A percentile compares a stretch with the other conserved stretches of the same genome.
Evolutionary conservation across 2,797 vertebrate species (phyloP).

Genomic region (Pempheris klunzingeri): DNA sequence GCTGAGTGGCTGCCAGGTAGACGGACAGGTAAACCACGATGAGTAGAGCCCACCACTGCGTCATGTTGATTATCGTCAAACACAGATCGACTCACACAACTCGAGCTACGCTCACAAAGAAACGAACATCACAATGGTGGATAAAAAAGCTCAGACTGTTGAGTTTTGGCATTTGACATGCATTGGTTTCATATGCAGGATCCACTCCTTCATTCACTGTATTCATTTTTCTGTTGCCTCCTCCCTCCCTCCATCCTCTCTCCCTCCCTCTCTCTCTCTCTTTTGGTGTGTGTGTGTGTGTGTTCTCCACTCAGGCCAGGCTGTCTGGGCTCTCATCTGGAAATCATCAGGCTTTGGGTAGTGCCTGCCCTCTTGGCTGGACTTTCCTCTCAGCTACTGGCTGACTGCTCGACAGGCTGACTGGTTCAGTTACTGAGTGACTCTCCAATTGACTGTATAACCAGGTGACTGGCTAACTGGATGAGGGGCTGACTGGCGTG

Average conservation of each 20-base stretch:
- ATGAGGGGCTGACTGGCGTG: slow-evolving; percentile 3
- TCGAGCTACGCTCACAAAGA: slow-evolving; percentile 3
- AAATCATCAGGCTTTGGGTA: slow-evolving; percentile 76
- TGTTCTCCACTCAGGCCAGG: slow-evolving; percentile 47
- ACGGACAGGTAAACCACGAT: slow-evolving; percentile 66
- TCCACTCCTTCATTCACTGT: slow-evolving; percentile 33
- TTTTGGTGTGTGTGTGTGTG: slow-evolving; percentile 45
- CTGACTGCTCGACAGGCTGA: slow-evolving; percentile 41
- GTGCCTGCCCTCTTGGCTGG: slow-evolving; percentile 60
- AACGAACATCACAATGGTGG: slow-evolving; percentile 16
- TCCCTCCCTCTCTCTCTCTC: slow-evolving; percentile 4
- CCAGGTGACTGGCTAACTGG: slow-evolving; percentile 4
- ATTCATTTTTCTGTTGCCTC: slow-evolving; percentile 30
- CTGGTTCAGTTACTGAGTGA: slow-evolving; percentile 39
- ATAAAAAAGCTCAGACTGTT: slow-evolving; percentile 17
- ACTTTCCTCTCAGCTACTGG: slow-evolving; percentile 52
- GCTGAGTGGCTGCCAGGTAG: slow-evolving; percentile 67
- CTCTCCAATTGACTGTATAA: slow-evolving; percentile 21
- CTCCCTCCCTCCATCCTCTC: slow-evolving; percentile 28
- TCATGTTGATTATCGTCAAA: slow-evolving; percentile 55
- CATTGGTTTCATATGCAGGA: slow-evolving; percentile 13
- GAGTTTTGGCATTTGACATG: slow-evolving; percentile 9
- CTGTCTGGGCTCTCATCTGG: slow-evolving; percentile 82
- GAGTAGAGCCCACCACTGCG: slow-evolving; percentile 62
- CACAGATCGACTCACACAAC: slow-evolving; percentile 16